A percentile compares a stretch with the other conserved stretches of the same genome.
Conservation (phyloP, 1,140 invertebrate species). For the Drosophila insularis region DNA sequence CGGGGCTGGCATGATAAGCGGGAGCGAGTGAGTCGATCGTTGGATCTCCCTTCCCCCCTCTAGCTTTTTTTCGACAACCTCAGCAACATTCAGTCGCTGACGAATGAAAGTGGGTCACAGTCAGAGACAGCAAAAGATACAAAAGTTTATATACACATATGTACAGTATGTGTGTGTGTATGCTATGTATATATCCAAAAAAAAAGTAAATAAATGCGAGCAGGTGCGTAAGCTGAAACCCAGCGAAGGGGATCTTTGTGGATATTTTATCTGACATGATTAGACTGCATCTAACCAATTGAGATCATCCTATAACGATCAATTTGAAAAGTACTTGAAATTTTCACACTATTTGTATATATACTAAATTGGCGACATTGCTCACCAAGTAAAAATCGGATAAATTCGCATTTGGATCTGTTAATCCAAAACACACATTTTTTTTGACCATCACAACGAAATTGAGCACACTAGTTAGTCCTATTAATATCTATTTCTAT, state of each 20-base stretch:
- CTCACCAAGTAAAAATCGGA: too few species aligned
- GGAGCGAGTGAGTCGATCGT: constrained; percentile 5
- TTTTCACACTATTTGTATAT: too few species aligned
- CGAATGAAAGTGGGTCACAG: constrained; percentile 37
- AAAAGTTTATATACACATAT: not conserved
- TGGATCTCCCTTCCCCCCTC: not conserved
- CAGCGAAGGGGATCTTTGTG: not conserved
- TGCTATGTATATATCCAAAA: not conserved
- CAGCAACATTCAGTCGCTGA: not conserved
- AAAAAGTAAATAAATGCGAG: not conserved
- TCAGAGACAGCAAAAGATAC: constrained; percentile 1
- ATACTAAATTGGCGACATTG: too few species aligned
- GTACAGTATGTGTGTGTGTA: not conserved
- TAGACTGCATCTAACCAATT: too few species aligned
- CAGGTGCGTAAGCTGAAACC: not conserved
- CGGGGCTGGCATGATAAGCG: constrained; percentile 21
- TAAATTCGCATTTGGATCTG: too few species aligned
- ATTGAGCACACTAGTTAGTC: too few species aligned
- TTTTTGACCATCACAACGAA: too few species aligned
- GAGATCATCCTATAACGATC: too few species aligned
- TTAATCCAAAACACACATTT: too few species aligned
- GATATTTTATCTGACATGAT: too few species aligned
- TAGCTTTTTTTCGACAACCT: constrained; percentile 20
- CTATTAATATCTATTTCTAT: too few species aligned
- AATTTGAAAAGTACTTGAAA: too few species aligned